Conservation (phyloP, 2,888 invertebrate genomes). For the Zaprionus lineosus region DNA sequence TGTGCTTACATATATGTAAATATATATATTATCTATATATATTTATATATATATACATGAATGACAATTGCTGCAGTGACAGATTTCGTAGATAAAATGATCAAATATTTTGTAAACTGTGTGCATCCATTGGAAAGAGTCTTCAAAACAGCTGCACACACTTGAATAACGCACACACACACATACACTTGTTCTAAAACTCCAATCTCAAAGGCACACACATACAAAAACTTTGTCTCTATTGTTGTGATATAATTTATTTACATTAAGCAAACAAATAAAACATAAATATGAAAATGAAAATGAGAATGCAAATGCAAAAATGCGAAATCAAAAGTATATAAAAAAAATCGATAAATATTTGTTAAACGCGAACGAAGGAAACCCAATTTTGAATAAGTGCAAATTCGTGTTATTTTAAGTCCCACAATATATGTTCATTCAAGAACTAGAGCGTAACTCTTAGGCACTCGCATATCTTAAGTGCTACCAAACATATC, state of each 20-base stretch:
- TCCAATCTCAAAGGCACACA: slow-evolving; percentile 32
- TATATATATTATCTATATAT: too few relatives aligned
- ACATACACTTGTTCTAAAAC: too few relatives aligned
- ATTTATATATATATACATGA: too few relatives aligned
- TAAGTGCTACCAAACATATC: slow-evolving; percentile 62
- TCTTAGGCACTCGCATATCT: too few relatives aligned
- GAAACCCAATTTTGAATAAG: slow-evolving; percentile 63
- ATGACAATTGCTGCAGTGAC: too few relatives aligned
- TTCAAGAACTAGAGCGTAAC: slow-evolving; percentile 30
- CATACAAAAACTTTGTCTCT: slow-evolving; percentile 73
- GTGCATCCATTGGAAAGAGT: slow-evolving; percentile 26
- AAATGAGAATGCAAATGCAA: slow-evolving; percentile 12
- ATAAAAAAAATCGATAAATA: slow-evolving; percentile 13
- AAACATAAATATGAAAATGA: slow-evolving; percentile 7
- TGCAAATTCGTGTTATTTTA: slow-evolving; percentile 62
- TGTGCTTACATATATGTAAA: slow-evolving; percentile 2
- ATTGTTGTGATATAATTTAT: slow-evolving; percentile 82
- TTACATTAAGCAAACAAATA: slow-evolving; percentile 62
- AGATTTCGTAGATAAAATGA: too few relatives aligned
- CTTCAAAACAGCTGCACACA: background rate
- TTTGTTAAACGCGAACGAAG: slow-evolving; percentile 29
- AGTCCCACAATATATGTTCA: slow-evolving; percentile 40
- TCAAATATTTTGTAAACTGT: slow-evolving; percentile 23
- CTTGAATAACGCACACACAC: background rate
- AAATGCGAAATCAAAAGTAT: too few relatives aligned